These are phyloP conservation scores for Ophion costatus DNA, from an alignment of 2,888 invertebrate species.

Conservation along the genomic window DNA sequence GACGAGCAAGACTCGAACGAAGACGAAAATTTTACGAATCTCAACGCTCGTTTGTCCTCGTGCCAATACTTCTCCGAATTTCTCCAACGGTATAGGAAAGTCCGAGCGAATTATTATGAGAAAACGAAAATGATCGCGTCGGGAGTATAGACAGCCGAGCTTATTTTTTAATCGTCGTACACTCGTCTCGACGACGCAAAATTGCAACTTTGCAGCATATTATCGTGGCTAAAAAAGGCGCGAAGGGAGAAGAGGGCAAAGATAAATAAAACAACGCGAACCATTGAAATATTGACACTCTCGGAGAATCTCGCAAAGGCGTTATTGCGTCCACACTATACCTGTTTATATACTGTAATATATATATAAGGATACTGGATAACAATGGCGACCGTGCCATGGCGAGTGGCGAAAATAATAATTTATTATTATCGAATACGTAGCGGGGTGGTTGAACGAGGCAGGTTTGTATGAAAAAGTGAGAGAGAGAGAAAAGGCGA, in stretches of 20 bases:
- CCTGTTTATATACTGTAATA: constrained; percentile 27
- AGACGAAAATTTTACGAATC: not conserved
- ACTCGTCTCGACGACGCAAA: constrained; percentile 54
- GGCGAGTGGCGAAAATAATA: not conserved
- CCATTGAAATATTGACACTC: not conserved
- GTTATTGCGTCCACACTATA: constrained; percentile 50
- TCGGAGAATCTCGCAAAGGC: constrained; percentile 25
- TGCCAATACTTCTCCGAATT: not conserved
- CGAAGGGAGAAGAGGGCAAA: not conserved
- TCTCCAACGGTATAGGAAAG: not conserved
- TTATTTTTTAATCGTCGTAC: constrained; percentile 69
- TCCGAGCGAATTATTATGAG: too few species aligned
- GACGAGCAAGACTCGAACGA: not conserved
- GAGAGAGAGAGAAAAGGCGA: not conserved
- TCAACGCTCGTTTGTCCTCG: not conserved
- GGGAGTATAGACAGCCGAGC: constrained; percentile 52
- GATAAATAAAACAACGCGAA: not conserved
- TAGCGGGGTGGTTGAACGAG: not conserved
- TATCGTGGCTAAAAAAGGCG: not conserved
- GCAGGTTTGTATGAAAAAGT: not conserved
- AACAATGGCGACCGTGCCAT: not conserved
- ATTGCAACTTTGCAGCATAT: not conserved
- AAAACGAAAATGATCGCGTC: not conserved
- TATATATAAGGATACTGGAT: constrained; percentile 17
- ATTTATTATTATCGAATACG: constrained; percentile 9